phyloP scores from a whole-genome alignment of 1,140 invertebrate species.

The Metopolophium dirhodum region DNA sequence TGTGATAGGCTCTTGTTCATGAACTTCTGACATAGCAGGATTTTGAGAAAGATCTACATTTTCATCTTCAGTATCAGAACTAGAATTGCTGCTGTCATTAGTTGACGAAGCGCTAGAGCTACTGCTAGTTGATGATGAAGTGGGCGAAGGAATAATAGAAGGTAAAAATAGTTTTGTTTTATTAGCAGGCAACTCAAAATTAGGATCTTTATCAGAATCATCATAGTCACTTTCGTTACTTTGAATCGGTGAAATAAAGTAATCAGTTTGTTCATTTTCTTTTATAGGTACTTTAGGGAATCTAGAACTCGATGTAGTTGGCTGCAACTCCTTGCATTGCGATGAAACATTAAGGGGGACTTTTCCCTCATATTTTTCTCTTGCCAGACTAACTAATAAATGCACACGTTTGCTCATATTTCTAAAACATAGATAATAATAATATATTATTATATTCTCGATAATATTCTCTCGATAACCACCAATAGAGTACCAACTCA shows the following conservation, averaged over 20 bases:
- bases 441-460: background rate
- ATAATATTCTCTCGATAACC: background rate
- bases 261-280: slow-evolving; percentile 25
- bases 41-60: slow-evolving; percentile 44
- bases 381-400: slow-evolving; percentile 28
- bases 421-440: slow-evolving; percentile 29
- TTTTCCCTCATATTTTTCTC: slow-evolving; percentile 20
- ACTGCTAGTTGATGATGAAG: slow-evolving; percentile 31
- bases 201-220: slow-evolving; percentile 31
- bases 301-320: slow-evolving; percentile 25
- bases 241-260: slow-evolving; percentile 32
- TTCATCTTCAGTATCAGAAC: slow-evolving; percentile 34
- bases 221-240: slow-evolving; percentile 42
- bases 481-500: slow-evolving; percentile 19
- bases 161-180: background rate
- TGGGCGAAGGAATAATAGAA: background rate
- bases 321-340: background rate
- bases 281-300: background rate
- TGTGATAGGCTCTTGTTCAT: slow-evolving; percentile 7
- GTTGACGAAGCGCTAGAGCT: background rate
- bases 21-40: background rate
- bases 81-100: background rate
- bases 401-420: slow-evolving; percentile 38
- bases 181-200: slow-evolving; percentile 15
- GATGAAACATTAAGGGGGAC: background rate